Base-by-base conservation (phyloP, 2,113 vertebrate species). In the Promerops cafer region DNA sequence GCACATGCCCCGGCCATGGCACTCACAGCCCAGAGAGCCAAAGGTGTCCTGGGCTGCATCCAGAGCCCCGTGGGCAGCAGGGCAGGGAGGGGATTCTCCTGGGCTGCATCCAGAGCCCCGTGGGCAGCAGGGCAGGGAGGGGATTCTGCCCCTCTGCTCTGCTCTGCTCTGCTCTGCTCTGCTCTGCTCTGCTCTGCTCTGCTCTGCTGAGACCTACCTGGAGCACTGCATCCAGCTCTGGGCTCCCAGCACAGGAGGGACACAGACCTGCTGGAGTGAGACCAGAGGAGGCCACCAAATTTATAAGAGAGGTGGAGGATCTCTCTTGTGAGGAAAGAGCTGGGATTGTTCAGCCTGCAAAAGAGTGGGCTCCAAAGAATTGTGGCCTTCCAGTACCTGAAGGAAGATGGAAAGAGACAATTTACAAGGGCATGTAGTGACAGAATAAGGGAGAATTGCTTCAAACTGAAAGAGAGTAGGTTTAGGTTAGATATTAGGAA, bases 261-360 rank as follows among this genome's bases (percentile, higher is more conserved):
- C 44, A 59, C 23, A 6, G 35, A 57, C 15, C 35, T 57, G 44
- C 7, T 50, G 59, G 18, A 65, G 18, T 0, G 0, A 47, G 40
- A 3, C 4, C 50, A 64, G 50, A 37, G 57, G 20, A 28, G 16
- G 21, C 0, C 33, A 52, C 10, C 1, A 45, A 20, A 13, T 1
- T 52, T 13, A 33, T 37, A 1, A 39, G 16, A 44, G 6, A 9
- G 33, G 7, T 65, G 37, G 22, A 75, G 3, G 0, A 53, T 0
- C 45, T 74, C 28, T 66, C 1, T 0, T 60, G 1, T 20, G 20
- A 66, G 28, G 28, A 66, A 30, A n/a, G 19, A 66, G 20, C 7
- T n/a, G 28, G 13, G 10, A 10, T n/a, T 66, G 13, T 33, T 89
- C 33, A 74, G 16, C 7, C 23, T 52, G 23, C 16, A 52, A 26